These are phyloP conservation scores for Troides oblongomaculatus DNA, from an alignment of 2,888 invertebrate genomes.

Conservation along the genomic window DNA sequence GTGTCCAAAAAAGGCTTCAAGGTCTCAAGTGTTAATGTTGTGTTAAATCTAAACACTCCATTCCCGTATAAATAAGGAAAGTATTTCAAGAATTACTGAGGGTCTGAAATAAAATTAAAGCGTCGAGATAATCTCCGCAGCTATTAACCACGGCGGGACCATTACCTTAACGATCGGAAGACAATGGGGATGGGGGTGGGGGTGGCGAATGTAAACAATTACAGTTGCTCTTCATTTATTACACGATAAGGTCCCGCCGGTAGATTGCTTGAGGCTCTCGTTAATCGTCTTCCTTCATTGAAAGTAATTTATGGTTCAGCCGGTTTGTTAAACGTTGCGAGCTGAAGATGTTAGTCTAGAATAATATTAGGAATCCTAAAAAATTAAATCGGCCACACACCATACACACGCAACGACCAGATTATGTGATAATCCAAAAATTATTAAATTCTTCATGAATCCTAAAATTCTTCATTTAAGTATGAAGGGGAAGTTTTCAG, in stretches of 20 bases:
- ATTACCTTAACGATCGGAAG: slow-evolving; percentile 11
- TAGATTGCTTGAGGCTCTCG: not conserved
- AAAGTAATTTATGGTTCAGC: not conserved
- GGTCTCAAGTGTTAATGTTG: too few relatives aligned
- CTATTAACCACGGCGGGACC: slow-evolving; percentile 6
- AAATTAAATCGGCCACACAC: too few relatives aligned
- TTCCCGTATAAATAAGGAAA: not conserved
- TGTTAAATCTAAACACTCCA: too few relatives aligned
- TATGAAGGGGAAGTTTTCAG: too few relatives aligned
- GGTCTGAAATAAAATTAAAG: slow-evolving; percentile 3
- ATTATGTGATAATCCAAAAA: too few relatives aligned
- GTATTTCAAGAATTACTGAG: not conserved
- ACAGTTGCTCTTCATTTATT: slow-evolving; percentile 13
- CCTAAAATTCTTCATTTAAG: too few relatives aligned
- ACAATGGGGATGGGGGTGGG: not conserved
- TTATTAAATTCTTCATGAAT: too few relatives aligned
- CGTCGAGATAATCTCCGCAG: slow-evolving; percentile 2
- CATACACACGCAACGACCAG: too few relatives aligned
- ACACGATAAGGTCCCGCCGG: slow-evolving; percentile 1
- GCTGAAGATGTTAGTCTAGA: too few relatives aligned
- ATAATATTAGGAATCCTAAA: too few relatives aligned
- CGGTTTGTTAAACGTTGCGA: not conserved
- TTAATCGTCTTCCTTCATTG: not conserved
- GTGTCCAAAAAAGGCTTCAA: too few relatives aligned
- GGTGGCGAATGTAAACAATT: slow-evolving; percentile 7